Conservation (phyloP, 2,888 invertebrate species). For the Julus scandinavius region DNA sequence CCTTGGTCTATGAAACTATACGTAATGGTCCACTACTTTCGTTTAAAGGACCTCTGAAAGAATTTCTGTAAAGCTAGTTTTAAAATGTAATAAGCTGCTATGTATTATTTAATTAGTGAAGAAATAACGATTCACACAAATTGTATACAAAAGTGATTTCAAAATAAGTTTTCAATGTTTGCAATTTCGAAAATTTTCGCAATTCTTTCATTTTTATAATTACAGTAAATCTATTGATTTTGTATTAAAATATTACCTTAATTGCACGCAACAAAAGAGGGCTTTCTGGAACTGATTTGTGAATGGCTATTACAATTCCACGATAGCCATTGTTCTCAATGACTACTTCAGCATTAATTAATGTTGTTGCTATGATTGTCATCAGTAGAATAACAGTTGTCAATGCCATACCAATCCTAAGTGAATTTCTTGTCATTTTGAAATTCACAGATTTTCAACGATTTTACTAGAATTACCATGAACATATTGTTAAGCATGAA, state of each 20-base stretch:
- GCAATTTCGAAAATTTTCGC: too few relatives aligned
- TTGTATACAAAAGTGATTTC: too few relatives aligned
- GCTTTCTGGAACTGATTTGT: slow-evolving; percentile 53
- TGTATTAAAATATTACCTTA: slow-evolving; percentile 46
- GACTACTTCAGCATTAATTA: slow-evolving; percentile 35
- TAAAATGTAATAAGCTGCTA: too few relatives aligned
- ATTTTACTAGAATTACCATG: too few relatives aligned
- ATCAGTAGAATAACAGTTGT: neutral
- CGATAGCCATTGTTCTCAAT: slow-evolving; percentile 55
- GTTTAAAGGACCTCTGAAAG: too few relatives aligned
- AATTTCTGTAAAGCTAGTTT: too few relatives aligned
- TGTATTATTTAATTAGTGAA: too few relatives aligned
- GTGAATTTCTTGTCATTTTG: neutral
- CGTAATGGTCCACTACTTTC: too few relatives aligned
- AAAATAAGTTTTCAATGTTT: too few relatives aligned
- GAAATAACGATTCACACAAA: too few relatives aligned
- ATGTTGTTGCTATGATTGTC: neutral
- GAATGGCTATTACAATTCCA: slow-evolving; percentile 53
- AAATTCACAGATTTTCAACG: neutral
- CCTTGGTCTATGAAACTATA: too few relatives aligned
- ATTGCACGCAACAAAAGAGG: slow-evolving; percentile 24
- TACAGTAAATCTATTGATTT: neutral
- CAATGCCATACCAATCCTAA: neutral
- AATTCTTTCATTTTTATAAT: neutral
- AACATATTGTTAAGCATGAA: too few relatives aligned